Evolutionary conservation across 1,140 invertebrate species (phyloP).

Genomic region (Oncopeltus fasciatus): DNA sequence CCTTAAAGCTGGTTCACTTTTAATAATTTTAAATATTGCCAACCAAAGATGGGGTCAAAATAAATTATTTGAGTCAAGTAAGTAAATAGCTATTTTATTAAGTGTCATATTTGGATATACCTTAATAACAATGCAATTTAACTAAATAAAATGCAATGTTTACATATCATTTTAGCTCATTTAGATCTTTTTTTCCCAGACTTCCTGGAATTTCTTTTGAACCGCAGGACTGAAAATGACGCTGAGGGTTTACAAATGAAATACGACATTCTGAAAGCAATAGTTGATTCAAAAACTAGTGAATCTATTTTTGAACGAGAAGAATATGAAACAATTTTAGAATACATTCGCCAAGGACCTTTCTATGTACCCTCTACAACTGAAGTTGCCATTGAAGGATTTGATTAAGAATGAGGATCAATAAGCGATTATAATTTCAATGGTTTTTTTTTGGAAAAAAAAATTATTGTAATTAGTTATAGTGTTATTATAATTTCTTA

Average conservation of each 20-base stretch:
- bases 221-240: not conserved
- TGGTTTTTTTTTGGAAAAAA: not conserved
- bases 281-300: not conserved
- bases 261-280: not conserved
- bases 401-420: too few species aligned
- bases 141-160: not conserved
- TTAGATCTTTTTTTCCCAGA: too few species aligned
- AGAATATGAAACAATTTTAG: not conserved
- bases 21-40: constrained; percentile 36
- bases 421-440: not conserved
- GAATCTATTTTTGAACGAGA: not conserved
- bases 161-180: too few species aligned
- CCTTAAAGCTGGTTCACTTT: constrained; percentile 37
- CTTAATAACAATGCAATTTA: not conserved
- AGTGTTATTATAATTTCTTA: not conserved
- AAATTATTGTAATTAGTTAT: not conserved
- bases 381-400: constrained; percentile 3
- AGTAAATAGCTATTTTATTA: not conserved
- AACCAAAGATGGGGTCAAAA: constrained; percentile 47
- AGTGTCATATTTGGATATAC: not conserved
- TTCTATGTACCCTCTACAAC: not conserved
- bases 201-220: not conserved
- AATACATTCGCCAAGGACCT: not conserved
- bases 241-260: not conserved
- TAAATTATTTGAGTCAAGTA: constrained; percentile 29